A percentile compares a stretch with the other conserved stretches of the same genome.
phyloP scores from a whole-genome alignment of 2,113 vertebrate species.

The Smithornis capensis region DNA sequence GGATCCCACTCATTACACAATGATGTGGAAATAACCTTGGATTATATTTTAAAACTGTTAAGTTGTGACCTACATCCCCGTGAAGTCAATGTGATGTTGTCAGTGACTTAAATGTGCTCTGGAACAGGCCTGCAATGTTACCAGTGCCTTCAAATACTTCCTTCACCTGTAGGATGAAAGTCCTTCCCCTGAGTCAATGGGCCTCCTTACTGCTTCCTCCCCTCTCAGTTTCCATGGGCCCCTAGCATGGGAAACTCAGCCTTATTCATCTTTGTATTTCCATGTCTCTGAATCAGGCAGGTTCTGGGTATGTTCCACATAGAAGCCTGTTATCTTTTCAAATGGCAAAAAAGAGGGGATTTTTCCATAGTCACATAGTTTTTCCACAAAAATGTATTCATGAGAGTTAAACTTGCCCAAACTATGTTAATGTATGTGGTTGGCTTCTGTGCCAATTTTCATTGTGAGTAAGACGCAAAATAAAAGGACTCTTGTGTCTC shows the following conservation, averaged over 20 bases:
- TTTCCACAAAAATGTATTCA: slow-evolving; percentile 81
- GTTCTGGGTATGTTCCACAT: slow-evolving; percentile 68
- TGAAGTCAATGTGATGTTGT: slow-evolving; percentile 29
- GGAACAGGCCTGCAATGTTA: slow-evolving; percentile 51
- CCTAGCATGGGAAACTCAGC: slow-evolving; percentile 60
- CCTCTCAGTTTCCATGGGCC: slow-evolving; percentile 64
- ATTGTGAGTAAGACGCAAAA: slow-evolving; percentile 78
- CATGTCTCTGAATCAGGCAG: slow-evolving; percentile 65
- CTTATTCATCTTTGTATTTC: slow-evolving; percentile 68
- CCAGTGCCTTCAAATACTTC: slow-evolving; percentile 35
- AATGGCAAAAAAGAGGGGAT: slow-evolving; percentile 73
- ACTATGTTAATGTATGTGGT: slow-evolving; percentile 80
- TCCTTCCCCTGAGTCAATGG: slow-evolving; percentile 17
- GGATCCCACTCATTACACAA: background rate
- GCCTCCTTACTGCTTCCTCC: slow-evolving; percentile 50
- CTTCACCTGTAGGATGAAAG: slow-evolving; percentile 62
- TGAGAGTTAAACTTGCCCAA: slow-evolving; percentile 76
- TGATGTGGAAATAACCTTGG: slow-evolving; percentile 4
- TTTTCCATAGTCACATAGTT: slow-evolving; percentile 79
- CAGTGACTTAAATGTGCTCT: slow-evolving; percentile 33
- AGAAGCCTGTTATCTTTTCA: slow-evolving; percentile 74
- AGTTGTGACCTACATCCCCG: background rate
- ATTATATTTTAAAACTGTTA: slow-evolving; percentile 32
- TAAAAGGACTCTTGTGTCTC: slow-evolving; percentile 76
- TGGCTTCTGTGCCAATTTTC: slow-evolving; percentile 75